Base-by-base conservation (phyloP, 2,797 vertebrate species). In the Parauchenoglanis ngamensis region DNA sequence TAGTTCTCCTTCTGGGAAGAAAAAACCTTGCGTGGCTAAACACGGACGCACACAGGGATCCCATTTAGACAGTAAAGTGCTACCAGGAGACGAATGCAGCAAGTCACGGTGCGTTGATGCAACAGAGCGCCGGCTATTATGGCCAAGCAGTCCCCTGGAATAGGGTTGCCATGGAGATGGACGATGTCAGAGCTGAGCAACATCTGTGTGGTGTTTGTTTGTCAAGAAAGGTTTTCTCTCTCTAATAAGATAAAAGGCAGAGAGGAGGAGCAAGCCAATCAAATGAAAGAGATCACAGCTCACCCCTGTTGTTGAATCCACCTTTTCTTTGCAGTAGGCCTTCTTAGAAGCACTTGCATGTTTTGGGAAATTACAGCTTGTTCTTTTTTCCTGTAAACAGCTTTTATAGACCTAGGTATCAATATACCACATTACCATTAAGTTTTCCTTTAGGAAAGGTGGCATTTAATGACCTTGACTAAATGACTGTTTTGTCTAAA, bases 91-190 rank as follows among this genome's bases (percentile, higher is more conserved):
- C 88, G 68, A 2, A 87, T 90, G 88, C 76, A 91, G 3, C 0
- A 89, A 92, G 91, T 86, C 92, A 87, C 93, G 68, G 85, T 90
- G 91, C 91, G 91, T 90, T 92, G 91, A 93, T 92, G 87, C 92
- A 91, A 92, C 92, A 91, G 80, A 94, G 92, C 94, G 88, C 89
- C 92, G 92, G 94, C 95, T 95, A 95, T 95, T 96, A 94, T 93
- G 94, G 94, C 93, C 93, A 90, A 91, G 79, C 82, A 75, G 92
- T 89, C 83, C 87, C 80, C 79, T 31, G 87, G 88, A 87, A 90
- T 35, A 89, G 88, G 89, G 96, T 98, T 97, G 94, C 97, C 93
- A 95, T 96, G 95, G 96, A 94, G 94, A 97, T 95, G 92, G 92
- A 91, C 93, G 92, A 91, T 96, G 95, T 96, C 94, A 95, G 93